Base-by-base conservation (phyloP, 2,888 invertebrate genomes). In the Oegoconia quadripuncta region DNA sequence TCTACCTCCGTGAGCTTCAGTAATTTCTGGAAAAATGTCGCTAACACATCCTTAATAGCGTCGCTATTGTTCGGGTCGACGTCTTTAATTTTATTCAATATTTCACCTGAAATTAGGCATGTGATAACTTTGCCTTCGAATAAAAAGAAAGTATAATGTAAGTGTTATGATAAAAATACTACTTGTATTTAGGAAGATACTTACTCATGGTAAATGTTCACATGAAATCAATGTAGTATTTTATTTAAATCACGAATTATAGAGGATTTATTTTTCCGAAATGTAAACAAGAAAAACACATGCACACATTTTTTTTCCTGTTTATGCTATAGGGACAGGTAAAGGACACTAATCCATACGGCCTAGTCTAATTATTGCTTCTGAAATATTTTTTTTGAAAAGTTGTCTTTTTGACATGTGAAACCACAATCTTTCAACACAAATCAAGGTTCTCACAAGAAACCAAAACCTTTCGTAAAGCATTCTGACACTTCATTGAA, bases 11-110 rank as follows among this genome's bases (percentile, higher is more conserved):
- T 63, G 34, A 74, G 58, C 47, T 78, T 82, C 0, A 50, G 26
- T 39, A 83, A 48, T 43, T 68, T 76, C 40, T 70, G 74, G 39
- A 84, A 75, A 48, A 79, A 84, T 0, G 52, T 29, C 28, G 67
- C 52, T 3, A 86, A 43, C 2, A 57, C 64, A 37, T 81, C 79
- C 44, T 86, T 86, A 3, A 83, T 70, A 8, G 74, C 74, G 15
- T 86, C 84, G 41, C 70, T 75, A 44, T 87, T 70, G 40, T 72
- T 78, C 1, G 73, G 66, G 48, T 86, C 79, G 31, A 84, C 68
- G 15, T 74, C 69, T 9, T 61, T 68, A 41, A 86, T 52, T 66
- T 67, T 78, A 37, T 71, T 71, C 37, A 83, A 59, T 61, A 82
- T 55, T 62, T 75, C 71, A 56, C 64, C 86, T 86, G 63, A 33